Percentiles rank a stretch among this genome's conserved stretches.
phyloP scores from a whole-genome alignment of 2,888 invertebrate species.

The Philonicus albiceps region DNA sequence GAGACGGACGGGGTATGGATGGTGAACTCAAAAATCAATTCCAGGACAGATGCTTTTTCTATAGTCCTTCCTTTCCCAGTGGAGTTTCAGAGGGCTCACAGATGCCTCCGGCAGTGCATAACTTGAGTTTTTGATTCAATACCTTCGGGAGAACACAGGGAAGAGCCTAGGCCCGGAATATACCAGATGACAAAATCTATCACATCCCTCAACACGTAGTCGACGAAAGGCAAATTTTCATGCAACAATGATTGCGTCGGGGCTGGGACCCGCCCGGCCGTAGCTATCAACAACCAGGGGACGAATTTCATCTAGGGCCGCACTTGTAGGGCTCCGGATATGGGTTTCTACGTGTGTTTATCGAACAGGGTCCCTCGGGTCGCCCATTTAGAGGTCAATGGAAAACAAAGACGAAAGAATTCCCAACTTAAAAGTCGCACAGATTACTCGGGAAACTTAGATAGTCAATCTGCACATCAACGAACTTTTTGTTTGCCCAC shows the following conservation, averaged over 20 bases:
- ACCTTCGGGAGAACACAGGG: conserved; percentile 2
- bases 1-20: neutral
- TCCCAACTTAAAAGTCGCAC: neutral
- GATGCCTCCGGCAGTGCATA: conserved; percentile 7
- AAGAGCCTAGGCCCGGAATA: neutral
- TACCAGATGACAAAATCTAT: conserved; percentile 28
- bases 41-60: neutral
- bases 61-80: neutral
- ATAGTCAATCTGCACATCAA: conserved; percentile 26
- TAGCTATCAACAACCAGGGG: neutral
- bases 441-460: neutral
- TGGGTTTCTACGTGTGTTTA: neutral
- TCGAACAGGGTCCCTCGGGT: neutral
- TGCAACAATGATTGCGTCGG: conserved; percentile 23
- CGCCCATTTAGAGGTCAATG: conserved; percentile 2
- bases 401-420: conserved; percentile 5
- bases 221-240: conserved; percentile 24
- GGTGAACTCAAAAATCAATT: conserved; percentile 21
- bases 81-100: neutral
- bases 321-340: neutral
- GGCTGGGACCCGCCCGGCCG: neutral
- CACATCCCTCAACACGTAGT: conserved; percentile 25
- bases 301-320: neutral
- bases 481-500: neutral
- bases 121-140: conserved; percentile 21